These are phyloP conservation scores for Arion vulgaris DNA, from an alignment of 1,140 invertebrate genomes.

Conservation along the genomic window DNA sequence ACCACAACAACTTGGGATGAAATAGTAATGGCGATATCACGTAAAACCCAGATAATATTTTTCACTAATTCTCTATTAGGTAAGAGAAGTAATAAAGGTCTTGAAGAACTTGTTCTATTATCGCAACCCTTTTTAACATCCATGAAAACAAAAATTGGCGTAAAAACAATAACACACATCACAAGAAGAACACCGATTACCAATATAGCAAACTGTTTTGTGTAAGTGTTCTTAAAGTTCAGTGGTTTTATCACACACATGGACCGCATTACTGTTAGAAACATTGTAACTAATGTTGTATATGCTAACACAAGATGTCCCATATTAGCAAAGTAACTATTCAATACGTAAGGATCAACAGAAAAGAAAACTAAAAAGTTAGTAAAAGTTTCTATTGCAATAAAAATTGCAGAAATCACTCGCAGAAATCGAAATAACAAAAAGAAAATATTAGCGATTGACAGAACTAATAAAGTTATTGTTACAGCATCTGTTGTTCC, in stretches of 20 bases:
- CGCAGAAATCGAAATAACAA: background rate
- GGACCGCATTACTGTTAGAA: background rate
- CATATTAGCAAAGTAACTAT: background rate
- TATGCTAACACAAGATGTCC: background rate
- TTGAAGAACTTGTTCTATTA: background rate
- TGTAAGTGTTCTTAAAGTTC: background rate
- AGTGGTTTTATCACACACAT: background rate
- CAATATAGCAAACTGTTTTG: background rate
- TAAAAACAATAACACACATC: background rate
- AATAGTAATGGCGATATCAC: background rate
- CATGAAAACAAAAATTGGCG: background rate
- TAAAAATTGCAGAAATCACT: background rate
- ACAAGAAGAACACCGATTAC: background rate
- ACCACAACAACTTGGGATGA: background rate
- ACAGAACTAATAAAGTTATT: background rate
- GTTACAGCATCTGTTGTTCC: background rate
- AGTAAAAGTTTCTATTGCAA: background rate
- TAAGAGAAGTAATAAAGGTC: background rate
- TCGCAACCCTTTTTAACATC: background rate
- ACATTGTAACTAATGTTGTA: background rate
- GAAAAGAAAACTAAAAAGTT: background rate
- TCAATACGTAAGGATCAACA: background rate
- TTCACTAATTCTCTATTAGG: background rate
- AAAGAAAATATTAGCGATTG: background rate
- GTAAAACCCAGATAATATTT: background rate